These are phyloP conservation scores for Paramormyrops hopkinsi DNA, from an alignment of 2,797 vertebrate genomes.

Conservation along the genomic window DNA sequence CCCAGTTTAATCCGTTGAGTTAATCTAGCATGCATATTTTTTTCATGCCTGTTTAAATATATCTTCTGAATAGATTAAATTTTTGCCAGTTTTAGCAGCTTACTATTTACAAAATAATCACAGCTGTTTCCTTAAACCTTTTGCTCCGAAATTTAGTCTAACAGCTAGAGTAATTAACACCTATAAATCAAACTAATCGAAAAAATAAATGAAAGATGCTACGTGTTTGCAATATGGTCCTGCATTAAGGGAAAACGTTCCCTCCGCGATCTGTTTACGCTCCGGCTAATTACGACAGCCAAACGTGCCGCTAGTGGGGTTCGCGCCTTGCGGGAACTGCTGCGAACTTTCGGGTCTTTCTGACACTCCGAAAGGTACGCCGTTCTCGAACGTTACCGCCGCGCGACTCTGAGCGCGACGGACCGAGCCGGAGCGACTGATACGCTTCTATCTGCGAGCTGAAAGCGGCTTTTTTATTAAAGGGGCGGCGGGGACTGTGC, in stretches of 20 bases:
- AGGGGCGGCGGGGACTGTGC: conserved; percentile 82
- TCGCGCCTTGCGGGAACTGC: background rate
- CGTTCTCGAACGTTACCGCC: conserved; percentile 37
- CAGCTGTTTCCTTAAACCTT: background rate
- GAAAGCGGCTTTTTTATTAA: conserved; percentile 90
- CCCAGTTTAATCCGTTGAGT: background rate
- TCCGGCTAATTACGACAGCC: background rate
- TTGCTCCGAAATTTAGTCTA: background rate
- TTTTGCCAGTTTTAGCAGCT: background rate
- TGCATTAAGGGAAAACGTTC: background rate
- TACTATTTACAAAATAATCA: background rate
- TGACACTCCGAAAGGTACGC: conserved; percentile 46
- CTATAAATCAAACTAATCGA: conserved; percentile 2
- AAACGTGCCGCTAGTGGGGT: background rate
- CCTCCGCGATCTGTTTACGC: background rate
- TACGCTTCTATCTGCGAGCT: conserved; percentile 74
- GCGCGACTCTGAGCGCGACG: conserved; percentile 32
- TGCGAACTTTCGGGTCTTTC: background rate
- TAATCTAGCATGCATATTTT: background rate
- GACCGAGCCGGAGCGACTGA: conserved; percentile 52
- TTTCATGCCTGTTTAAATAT: background rate
- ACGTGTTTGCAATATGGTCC: background rate
- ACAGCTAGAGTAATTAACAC: background rate
- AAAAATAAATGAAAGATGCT: background rate
- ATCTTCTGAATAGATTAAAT: background rate